These are phyloP conservation scores for Syrphus vitripennis DNA, from an alignment of 2,888 invertebrate genomes.

Conservation along the genomic window DNA sequence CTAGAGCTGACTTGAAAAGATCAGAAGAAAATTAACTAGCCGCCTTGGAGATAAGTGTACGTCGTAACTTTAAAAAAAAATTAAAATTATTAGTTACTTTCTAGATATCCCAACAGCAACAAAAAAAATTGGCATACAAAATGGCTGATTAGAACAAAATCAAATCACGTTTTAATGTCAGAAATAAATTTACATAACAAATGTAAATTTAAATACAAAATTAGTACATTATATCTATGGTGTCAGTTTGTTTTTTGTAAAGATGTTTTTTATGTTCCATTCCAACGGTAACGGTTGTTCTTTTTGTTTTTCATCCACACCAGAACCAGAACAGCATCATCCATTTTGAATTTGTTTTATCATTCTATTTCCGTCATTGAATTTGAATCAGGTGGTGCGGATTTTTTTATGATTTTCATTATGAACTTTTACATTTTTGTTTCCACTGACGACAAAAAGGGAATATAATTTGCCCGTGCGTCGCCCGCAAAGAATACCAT, in stretches of 20 bases:
- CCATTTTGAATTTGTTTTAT: not conserved
- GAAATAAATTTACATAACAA: not conserved
- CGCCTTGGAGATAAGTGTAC: no score
- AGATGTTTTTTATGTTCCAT: no score
- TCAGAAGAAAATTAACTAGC: no score
- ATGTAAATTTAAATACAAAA: not conserved
- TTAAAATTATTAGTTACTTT: not conserved
- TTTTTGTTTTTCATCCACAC: not conserved
- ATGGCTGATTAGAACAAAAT: not conserved
- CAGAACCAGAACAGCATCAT: not conserved
- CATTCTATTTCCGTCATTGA: not conserved
- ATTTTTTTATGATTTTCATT: not conserved
- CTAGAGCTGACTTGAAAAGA: no score
- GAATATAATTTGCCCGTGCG: not conserved
- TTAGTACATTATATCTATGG: no score
- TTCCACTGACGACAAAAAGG: not conserved
- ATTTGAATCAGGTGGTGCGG: slow-evolving; percentile 11
- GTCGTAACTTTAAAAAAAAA: not conserved
- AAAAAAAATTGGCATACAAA: not conserved
- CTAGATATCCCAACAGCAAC: not conserved
- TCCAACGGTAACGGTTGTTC: not conserved
- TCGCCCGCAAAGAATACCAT: not conserved
- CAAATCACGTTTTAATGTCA: not conserved
- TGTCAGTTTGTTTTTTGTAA: no score
- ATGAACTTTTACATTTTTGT: not conserved